These are phyloP conservation scores for Onychomys leucogaster DNA, from an alignment of 2,797 vertebrate species.

Conservation along the genomic window DNA sequence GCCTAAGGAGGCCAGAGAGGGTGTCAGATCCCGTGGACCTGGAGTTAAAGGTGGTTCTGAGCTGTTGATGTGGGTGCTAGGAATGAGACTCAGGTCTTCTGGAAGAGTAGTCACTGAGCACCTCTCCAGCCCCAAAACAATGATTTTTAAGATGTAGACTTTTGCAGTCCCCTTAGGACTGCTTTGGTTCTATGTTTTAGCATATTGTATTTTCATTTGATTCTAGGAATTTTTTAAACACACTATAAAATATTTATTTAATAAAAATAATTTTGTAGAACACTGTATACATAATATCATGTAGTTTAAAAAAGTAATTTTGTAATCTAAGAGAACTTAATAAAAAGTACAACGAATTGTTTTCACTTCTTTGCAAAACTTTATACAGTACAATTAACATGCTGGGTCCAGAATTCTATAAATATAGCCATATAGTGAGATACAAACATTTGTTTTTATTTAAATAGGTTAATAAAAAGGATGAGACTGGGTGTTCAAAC, in stretches of 20 bases:
- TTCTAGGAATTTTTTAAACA: background rate
- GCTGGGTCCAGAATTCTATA: background rate
- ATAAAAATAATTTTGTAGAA: constrained; percentile 84
- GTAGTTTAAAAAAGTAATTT: constrained; percentile 76
- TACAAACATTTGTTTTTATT: background rate
- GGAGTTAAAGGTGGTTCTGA: too few species aligned
- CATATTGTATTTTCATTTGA: background rate
- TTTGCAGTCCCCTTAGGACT: too few species aligned
- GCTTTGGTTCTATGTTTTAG: background rate
- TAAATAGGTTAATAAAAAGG: background rate
- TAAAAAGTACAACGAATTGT: constrained; percentile 71
- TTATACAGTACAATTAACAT: constrained; percentile 63
- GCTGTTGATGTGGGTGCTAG: too few species aligned
- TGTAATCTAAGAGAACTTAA: constrained; percentile 80
- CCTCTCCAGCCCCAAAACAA: too few species aligned
- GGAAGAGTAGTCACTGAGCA: too few species aligned
- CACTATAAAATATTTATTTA: constrained; percentile 85
- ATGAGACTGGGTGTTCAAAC: background rate
- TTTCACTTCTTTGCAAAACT: constrained; percentile 74
- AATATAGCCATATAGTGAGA: background rate
- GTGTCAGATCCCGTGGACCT: too few species aligned
- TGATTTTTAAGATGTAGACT: background rate
- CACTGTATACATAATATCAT: too few species aligned
- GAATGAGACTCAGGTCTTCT: too few species aligned
- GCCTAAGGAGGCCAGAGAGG: too few species aligned